phyloP scores from a whole-genome alignment of 1,140 invertebrate genomes.

The Drosophila ambigua region DNA sequence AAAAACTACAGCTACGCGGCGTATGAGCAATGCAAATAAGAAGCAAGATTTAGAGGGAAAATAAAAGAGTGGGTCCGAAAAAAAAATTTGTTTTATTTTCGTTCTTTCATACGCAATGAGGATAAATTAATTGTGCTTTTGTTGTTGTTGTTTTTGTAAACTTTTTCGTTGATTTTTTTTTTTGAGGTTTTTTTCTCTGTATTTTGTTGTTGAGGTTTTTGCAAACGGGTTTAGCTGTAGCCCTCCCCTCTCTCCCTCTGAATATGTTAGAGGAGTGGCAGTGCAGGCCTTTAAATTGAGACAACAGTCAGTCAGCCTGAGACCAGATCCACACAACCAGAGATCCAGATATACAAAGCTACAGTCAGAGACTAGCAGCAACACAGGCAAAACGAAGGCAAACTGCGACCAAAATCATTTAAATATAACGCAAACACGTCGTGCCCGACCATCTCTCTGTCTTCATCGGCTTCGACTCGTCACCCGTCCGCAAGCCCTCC shows the following conservation, averaged over 20 bases:
- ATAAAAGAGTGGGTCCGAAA: constrained; percentile 17
- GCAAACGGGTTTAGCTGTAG: constrained; percentile 49
- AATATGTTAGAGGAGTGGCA: constrained; percentile 51
- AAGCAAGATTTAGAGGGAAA: constrained; percentile 7
- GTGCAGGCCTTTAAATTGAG: constrained; percentile 75
- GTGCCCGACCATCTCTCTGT: constrained; percentile 6
- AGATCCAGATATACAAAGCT: not conserved
- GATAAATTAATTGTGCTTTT: constrained; percentile 67
- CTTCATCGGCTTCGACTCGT: constrained; percentile 20
- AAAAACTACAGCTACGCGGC: constrained; percentile 37
- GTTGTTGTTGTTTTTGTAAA: constrained; percentile 46
- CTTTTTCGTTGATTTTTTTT: constrained; percentile 42
- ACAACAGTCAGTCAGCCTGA: constrained; percentile 27
- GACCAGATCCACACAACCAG: constrained; percentile 7
- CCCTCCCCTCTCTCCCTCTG: not conserved
- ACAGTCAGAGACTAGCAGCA: not conserved
- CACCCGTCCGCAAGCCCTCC: constrained; percentile 18
- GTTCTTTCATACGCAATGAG: constrained; percentile 62
- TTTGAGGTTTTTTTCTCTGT: constrained; percentile 26
- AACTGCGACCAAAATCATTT: constrained; percentile 68
- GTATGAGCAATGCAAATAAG: constrained; percentile 54
- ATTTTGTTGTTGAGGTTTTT: constrained; percentile 12
- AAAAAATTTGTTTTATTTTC: constrained; percentile 42
- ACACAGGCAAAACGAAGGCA: constrained; percentile 18
- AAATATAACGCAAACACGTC: constrained; percentile 75